phyloP scores from a whole-genome alignment of 23 tunicate species.

The Ciona savignyi region DNA sequence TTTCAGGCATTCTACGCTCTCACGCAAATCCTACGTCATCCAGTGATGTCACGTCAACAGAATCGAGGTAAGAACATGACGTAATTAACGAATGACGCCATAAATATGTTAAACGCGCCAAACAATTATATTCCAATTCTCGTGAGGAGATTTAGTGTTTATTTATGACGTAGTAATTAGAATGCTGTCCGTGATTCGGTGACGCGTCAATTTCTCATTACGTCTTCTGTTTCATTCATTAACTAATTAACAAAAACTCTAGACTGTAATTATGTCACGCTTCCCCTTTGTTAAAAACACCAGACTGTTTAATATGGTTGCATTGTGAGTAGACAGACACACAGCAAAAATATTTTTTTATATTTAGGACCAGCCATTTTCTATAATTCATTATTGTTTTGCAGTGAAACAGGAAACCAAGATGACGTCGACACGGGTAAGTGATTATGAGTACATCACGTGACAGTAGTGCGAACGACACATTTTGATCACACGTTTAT shows the following conservation, averaged over 20 bases:
- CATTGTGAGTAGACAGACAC: no score
- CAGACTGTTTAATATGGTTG: no score
- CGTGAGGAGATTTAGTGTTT: not conserved
- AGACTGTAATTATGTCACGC: not conserved
- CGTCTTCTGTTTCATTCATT: not conserved
- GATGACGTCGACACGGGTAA: constrained; percentile 45
- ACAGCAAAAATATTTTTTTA: no score
- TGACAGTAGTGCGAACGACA: no score
- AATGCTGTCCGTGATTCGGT: not conserved
- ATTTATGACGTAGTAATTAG: not conserved
- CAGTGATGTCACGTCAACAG: not conserved
- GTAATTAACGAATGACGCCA: not conserved
- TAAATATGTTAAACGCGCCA: no score
- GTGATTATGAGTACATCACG: constrained; percentile 8
- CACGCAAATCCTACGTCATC: not conserved
- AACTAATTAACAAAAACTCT: not conserved
- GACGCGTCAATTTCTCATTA: not conserved
- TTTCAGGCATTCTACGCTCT: not conserved
- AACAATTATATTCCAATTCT: not conserved
- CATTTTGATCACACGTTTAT: no score
- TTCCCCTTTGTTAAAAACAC: no score
- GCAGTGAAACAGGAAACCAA: constrained; percentile 35
- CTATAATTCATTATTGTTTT: constrained; percentile 1
- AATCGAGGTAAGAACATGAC: not conserved
- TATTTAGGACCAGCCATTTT: no score